Percentiles rank a stretch among this genome's conserved stretches.
Evolutionary conservation across 2,888 invertebrate species (phyloP).

Genomic region (Drosophila pegasa): DNA sequence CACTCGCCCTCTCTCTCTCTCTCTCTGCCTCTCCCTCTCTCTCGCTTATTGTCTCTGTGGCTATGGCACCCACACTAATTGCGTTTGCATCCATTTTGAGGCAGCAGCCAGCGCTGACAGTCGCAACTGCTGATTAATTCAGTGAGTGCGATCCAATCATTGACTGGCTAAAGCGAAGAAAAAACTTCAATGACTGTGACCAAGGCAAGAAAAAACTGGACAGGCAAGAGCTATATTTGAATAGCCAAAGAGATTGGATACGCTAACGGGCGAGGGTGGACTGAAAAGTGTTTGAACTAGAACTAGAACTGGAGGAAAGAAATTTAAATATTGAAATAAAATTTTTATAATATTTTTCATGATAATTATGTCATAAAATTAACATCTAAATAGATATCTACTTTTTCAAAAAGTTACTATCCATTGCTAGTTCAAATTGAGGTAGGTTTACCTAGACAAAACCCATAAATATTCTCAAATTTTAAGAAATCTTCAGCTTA

Average conservation of each 20-base stretch:
- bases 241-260: neutral
- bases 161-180: slow-evolving; percentile 8
- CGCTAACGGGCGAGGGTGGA: neutral
- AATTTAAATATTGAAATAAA: too few species aligned
- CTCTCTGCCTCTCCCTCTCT: neutral
- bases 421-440: too few species aligned
- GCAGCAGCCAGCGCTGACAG: slow-evolving; percentile 1
- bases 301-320: too few species aligned
- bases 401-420: too few species aligned
- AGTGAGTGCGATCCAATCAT: slow-evolving; percentile 11
- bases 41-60: neutral
- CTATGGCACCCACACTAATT: slow-evolving; percentile 56
- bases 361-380: too few species aligned
- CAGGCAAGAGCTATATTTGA: slow-evolving; percentile 2
- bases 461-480: too few species aligned
- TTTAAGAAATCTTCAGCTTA: neutral
- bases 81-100: slow-evolving; percentile 44
- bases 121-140: slow-evolving; percentile 27
- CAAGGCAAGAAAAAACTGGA: neutral
- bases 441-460: too few species aligned
- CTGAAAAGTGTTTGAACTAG: neutral
- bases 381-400: too few species aligned
- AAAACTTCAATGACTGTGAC: neutral
- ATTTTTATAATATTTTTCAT: too few species aligned
- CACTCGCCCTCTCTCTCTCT: neutral